These are phyloP conservation scores for Gouania willdenowi DNA, from an alignment of 2,797 vertebrate species.

Conservation along the genomic window DNA sequence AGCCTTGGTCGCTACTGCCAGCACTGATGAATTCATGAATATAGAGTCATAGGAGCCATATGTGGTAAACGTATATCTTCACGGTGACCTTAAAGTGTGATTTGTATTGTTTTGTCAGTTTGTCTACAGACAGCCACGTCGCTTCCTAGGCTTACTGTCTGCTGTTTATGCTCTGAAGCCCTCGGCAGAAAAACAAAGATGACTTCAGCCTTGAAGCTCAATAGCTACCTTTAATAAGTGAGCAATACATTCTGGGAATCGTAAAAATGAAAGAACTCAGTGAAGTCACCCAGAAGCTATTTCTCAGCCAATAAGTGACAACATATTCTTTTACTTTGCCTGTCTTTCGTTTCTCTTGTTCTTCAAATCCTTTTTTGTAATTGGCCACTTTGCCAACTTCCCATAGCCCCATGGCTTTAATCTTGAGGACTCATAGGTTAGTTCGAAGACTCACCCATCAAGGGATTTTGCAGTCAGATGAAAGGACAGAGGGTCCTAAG, in stretches of 20 bases:
- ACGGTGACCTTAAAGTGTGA: conserved; percentile 16
- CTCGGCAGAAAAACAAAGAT: conserved; percentile 24
- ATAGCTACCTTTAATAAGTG: conserved; percentile 44
- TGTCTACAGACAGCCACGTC: conserved; percentile 18
- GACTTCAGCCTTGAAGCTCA: conserved; percentile 40
- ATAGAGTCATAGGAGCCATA: conserved; percentile 5
- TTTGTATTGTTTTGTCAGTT: conserved; percentile 21
- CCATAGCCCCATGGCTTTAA: conserved; percentile 35
- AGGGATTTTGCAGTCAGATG: conserved; percentile 32
- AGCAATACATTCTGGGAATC: conserved; percentile 53
- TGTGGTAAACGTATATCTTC: conserved; percentile 1
- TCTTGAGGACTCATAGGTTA: conserved; percentile 19
- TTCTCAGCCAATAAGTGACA: conserved; percentile 76
- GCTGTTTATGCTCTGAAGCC: conserved; percentile 8
- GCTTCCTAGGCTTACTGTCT: conserved; percentile 43
- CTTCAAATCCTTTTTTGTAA: conserved; percentile 44
- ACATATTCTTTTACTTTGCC: conserved; percentile 44
- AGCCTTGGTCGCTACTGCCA: conserved; percentile 4
- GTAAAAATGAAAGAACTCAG: conserved; percentile 66
- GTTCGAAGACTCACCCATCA: conserved; percentile 22
- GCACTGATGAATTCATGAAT: conserved; percentile 31
- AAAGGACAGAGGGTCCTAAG: conserved; percentile 19
- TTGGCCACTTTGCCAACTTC: conserved; percentile 42
- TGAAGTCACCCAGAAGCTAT: conserved; percentile 71
- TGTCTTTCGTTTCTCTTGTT: conserved; percentile 8